Percentiles rank a stretch among this genome's conserved stretches.
These are phyloP conservation scores for Austrolebias charrua DNA, from an alignment of 2,797 vertebrate genomes.

Conservation along the genomic window DNA sequence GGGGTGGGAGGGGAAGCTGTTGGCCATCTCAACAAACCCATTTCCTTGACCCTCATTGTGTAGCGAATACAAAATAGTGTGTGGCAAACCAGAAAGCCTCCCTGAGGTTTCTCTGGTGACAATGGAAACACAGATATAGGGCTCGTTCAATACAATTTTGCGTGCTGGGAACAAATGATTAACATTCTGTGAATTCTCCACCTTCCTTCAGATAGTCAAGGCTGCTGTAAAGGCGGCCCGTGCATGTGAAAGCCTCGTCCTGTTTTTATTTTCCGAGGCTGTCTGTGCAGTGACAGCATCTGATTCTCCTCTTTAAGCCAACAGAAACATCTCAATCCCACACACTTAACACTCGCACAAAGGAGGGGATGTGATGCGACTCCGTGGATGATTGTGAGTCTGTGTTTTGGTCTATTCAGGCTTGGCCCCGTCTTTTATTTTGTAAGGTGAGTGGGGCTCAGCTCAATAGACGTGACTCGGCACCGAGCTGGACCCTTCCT, in stretches of 20 bases:
- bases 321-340: conserved; percentile 76
- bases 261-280: conserved; percentile 53
- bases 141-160: conserved; percentile 44
- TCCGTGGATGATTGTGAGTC: conserved; percentile 24
- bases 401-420: conserved; percentile 61
- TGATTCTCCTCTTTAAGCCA: conserved; percentile 72
- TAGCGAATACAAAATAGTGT: conserved; percentile 65
- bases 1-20: conserved; percentile 52
- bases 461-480: conserved; percentile 72
- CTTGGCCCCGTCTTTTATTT: conserved; percentile 63
- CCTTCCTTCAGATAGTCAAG: conserved; percentile 62
- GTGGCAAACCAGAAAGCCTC: conserved; percentile 65
- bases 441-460: conserved; percentile 68
- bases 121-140: conserved; percentile 55
- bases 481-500: conserved; percentile 72
- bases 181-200: conserved; percentile 67
- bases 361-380: conserved; percentile 59
- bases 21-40: conserved; percentile 59
- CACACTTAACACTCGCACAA: conserved; percentile 75
- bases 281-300: conserved; percentile 66
- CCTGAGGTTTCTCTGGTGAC: conserved; percentile 54
- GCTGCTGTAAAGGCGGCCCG: conserved; percentile 51
- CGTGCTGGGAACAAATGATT: conserved; percentile 54
- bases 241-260: conserved; percentile 48
- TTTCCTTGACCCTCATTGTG: conserved; percentile 69